phyloP scores from a whole-genome alignment of 2,113 vertebrate genomes.

The Vulpes lagopus region DNA sequence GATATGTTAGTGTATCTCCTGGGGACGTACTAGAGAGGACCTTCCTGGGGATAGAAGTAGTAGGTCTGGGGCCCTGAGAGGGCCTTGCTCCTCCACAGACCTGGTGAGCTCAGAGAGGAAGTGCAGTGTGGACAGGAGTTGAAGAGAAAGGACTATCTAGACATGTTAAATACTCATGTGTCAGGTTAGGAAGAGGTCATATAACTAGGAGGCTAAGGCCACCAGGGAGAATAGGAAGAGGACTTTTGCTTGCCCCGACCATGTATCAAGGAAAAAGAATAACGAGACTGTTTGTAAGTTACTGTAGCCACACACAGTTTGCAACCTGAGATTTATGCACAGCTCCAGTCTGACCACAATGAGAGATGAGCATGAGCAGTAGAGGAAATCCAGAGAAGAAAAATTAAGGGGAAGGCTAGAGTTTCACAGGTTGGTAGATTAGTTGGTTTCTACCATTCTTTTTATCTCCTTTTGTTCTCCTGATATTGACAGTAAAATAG shows the following conservation, averaged over 20 bases:
- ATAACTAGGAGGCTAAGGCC: neutral
- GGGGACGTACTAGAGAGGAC: neutral
- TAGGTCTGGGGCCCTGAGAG: neutral
- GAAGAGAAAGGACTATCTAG: neutral
- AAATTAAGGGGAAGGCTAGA: neutral
- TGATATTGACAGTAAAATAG: neutral
- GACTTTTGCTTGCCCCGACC: neutral
- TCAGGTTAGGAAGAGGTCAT: neutral
- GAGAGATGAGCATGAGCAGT: neutral
- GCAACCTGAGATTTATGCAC: neutral
- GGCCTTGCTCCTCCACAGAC: neutral
- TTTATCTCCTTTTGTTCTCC: neutral
- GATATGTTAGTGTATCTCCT: neutral
- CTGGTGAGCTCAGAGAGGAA: neutral
- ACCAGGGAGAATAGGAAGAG: neutral
- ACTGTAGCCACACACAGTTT: neutral
- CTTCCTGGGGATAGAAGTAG: neutral
- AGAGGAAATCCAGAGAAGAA: neutral
- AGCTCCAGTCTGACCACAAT: neutral
- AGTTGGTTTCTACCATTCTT: neutral
- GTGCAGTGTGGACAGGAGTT: neutral
- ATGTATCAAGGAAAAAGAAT: neutral
- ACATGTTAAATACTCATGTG: rapidly evolving
- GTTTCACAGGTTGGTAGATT: neutral
- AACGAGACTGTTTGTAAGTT: neutral